Base-by-base conservation (phyloP, 2,797 vertebrate genomes). In the Chromobotia macracanthus region DNA sequence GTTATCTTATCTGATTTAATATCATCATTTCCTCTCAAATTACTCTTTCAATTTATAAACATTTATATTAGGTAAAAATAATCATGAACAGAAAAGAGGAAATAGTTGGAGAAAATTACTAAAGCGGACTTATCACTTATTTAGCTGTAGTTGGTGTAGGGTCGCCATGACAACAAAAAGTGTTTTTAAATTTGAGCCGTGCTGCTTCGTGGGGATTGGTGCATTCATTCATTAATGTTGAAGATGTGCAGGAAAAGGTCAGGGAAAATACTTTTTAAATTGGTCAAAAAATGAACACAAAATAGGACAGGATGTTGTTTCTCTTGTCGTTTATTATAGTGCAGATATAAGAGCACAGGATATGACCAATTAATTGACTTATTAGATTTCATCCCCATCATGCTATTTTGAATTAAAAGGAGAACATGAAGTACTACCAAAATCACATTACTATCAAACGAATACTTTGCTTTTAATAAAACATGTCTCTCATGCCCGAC, bases 21-120 rank as follows among this genome's bases (percentile, higher is more conserved):
- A 69, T 15, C 41, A 38, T 63, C 1, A 78, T 78, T 63, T 78
- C 76, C 56, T 70, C 56, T 51, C 3, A 25, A 78, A 78, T 44
- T 4, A 70, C 66, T 38, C 28, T 68, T n/a, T 55, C 4, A 12
- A 0, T 25, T 48, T 53, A 21, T 21, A 78, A 78, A 65, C 77
- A 46, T 46, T 72, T 65, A 72, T 56, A 71, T 71, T 64, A 41
- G 16, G 31, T 21, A 16, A 2, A 63, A 79, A 79, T 46, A 46
- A 44, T 12, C 50, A 72, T 71, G 10, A 69, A 31, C 61, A 35
- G 3, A 38, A 44, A 56, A 18, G 5, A 16, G 25, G 4, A 35
- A 70, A 78, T 50, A 0, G 21, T 61, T 55, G 25, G 13, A 23
- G 48, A 51, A 70, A 53, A 70, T 53, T 18, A 41, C 28, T 50